phyloP scores from a whole-genome alignment of 2,888 invertebrate genomes.

The Venusia cambrica region DNA sequence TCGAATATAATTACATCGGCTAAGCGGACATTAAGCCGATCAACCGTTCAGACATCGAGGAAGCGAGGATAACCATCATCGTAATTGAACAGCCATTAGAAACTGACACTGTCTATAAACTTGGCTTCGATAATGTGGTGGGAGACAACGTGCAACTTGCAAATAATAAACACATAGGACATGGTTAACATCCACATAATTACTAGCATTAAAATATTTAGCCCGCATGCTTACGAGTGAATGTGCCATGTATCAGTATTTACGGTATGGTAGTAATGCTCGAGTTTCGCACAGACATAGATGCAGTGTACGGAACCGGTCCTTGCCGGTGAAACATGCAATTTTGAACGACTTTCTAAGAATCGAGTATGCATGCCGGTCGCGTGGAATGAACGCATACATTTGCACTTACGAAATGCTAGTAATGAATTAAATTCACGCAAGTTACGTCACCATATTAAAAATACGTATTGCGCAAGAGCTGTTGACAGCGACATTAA shows the following conservation, averaged over 20 bases:
- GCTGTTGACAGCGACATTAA: slow-evolving; percentile 13
- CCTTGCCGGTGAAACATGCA: slow-evolving; percentile 42
- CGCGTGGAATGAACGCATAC: slow-evolving; percentile 19
- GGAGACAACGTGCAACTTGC: not conserved
- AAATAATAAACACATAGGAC: slow-evolving; percentile 4
- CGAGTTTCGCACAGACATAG: slow-evolving; percentile 43
- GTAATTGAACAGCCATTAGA: slow-evolving; percentile 21
- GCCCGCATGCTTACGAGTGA: slow-evolving; percentile 33
- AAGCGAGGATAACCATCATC: slow-evolving; percentile 20
- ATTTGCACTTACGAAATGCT: slow-evolving; percentile 20
- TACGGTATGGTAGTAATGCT: slow-evolving; percentile 40
- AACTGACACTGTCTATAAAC: slow-evolving; percentile 7
- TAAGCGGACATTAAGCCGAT: slow-evolving; percentile 28
- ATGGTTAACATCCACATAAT: slow-evolving; percentile 12
- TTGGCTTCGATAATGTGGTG: slow-evolving; percentile 4
- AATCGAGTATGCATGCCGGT: slow-evolving; percentile 27
- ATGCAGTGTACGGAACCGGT: slow-evolving; percentile 32
- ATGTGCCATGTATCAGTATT: slow-evolving; percentile 21
- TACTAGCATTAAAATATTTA: slow-evolving; percentile 38
- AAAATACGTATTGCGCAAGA: slow-evolving; percentile 16
- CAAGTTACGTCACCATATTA: slow-evolving; percentile 12
- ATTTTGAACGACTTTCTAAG: slow-evolving; percentile 64
- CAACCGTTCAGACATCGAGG: slow-evolving; percentile 29
- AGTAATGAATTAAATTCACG: slow-evolving; percentile 11
- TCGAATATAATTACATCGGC: slow-evolving; percentile 41